Evolutionary conservation across 2,888 invertebrate genomes (phyloP).

Genomic region (Catotricha subobsoleta): DNA sequence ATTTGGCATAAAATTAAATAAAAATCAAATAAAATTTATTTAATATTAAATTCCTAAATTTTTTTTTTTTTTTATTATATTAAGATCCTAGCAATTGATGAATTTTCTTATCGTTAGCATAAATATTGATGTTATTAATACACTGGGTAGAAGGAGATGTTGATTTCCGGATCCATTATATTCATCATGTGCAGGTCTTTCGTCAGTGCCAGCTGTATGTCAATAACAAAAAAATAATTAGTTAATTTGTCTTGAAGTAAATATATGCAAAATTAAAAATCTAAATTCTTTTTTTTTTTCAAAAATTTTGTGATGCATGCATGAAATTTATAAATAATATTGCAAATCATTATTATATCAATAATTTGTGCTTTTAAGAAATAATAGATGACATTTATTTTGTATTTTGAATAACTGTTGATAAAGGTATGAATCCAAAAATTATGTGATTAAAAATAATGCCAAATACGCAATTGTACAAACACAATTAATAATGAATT

Average conservation of each 20-base stretch:
- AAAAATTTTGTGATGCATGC: too few species aligned
- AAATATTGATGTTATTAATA: slow-evolving; percentile 4
- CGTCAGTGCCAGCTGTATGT: slow-evolving; percentile 12
- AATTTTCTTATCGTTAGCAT: background rate
- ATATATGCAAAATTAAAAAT: slow-evolving; percentile 2
- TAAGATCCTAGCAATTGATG: background rate
- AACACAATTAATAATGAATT: too few species aligned
- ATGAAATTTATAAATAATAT: too few species aligned
- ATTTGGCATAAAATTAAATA: too few species aligned
- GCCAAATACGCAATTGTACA: too few species aligned
- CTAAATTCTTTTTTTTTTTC: too few species aligned
- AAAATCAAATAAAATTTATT: too few species aligned
- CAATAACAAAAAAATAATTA: background rate
- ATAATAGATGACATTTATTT: too few species aligned
- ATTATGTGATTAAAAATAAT: too few species aligned
- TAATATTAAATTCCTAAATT: background rate
- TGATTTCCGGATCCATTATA: slow-evolving; percentile 11
- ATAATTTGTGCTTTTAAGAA: background rate
- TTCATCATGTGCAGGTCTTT: slow-evolving; percentile 13
- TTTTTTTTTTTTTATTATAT: background rate
- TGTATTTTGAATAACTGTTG: too few species aligned
- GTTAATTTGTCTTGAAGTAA: slow-evolving; percentile 5
- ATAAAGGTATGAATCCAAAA: too few species aligned
- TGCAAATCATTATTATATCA: background rate
- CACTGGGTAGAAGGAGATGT: slow-evolving; percentile 3